Base-by-base conservation (phyloP, 2,888 invertebrate species). In the Acleris emargana region DNA sequence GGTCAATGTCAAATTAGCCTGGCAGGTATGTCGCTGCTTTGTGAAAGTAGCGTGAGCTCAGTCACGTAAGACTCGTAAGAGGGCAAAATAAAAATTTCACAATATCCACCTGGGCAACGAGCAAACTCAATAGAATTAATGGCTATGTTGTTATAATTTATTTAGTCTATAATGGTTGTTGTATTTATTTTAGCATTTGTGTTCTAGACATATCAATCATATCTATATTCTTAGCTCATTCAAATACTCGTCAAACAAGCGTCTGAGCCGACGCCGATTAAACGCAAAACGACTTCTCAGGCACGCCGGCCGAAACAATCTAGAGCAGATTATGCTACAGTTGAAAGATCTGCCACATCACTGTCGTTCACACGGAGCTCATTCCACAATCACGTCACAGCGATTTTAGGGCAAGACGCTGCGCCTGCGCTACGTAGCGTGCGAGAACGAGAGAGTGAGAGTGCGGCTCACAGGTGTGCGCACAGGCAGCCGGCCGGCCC, bases 371-470 rank as follows among this genome's bases (percentile, higher is more conserved):
- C 79, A 80, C 80, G 79, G 76, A 72, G 75, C 75, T 77, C 81
- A 76, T 78, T 76, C 76, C 71, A 73, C 73, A 67, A 70, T 71
- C 68, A 76, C 80, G 82, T 81, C 82, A 80, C 80, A 75, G 72
- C 78, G 78, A 83, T 84, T 84, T 81, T 76, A 81, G 80, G 76
- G 76, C 83, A 79, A 81, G 79, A 82, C 77, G 79, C 67, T 82
- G 84, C 84, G 85, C 75, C 59, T 73, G 78, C 78, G 79, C 38
- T 38, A 63, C 71, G 66, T 73, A 63, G 73, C 78, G 80, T 76
- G 87, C 76, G 83, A 75, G 85, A 87, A 83, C 86, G 87, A 88
- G 88, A 88, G 88, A 87, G 87, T 84, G 85, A 74, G 72, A 68
- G 63, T 62, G 64, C 57, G 49, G 61, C 52, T 45, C 87, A 89